Evolutionary conservation across 2,113 vertebrate species (phyloP), one percentile per base, ranked within the genome.

Genomic region (Leptosomus discolor): DNA sequence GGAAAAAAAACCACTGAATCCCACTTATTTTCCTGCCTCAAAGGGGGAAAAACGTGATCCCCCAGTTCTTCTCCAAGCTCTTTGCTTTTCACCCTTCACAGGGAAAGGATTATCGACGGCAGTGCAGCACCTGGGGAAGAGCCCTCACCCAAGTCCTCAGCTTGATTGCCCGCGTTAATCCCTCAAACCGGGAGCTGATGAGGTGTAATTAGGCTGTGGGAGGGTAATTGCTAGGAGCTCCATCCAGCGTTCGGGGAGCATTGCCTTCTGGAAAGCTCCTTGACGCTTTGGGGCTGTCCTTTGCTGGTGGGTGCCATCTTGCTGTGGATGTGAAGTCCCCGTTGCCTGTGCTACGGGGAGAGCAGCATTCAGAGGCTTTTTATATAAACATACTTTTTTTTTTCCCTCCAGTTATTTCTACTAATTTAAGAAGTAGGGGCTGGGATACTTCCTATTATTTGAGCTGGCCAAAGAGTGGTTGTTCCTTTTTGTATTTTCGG

Each of bases 21-120:
- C 18, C 51, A 14, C 6, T 68, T 56, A 18, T 67, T 68, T 78
- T 78, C 37, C n/a, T 85, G 20, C 43, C 69, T 70, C 29, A 30
- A 34, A 71, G 17, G 3, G 24, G 15, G 2, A 2, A 3, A 13
- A 8, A 18, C 39, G 20, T 8, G 17, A 2, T 6, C 57, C 10
- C 27, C 16, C 6, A 4, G 1, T 67, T 67, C 9, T 79, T 41
- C 43, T 76, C 6, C 53, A 32, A 29, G 48, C 5, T 7, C 37
- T 83, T 61, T 36, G 21, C 34, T 76, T 74, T 79, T 50, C 48
- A 17, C 32, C 12, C n/a, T 41, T 60, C 26, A 0, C 2, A 37
- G 53, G 32, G 23, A 37, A 51, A 48, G 36, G 27, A 5, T 63
- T 50, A 27, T 23, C 3, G 4, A 4, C 20, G 48, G 77, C 63